These are phyloP conservation scores for Ellobius talpinus DNA, from an alignment of 2,113 vertebrate genomes.

Conservation along the genomic window DNA sequence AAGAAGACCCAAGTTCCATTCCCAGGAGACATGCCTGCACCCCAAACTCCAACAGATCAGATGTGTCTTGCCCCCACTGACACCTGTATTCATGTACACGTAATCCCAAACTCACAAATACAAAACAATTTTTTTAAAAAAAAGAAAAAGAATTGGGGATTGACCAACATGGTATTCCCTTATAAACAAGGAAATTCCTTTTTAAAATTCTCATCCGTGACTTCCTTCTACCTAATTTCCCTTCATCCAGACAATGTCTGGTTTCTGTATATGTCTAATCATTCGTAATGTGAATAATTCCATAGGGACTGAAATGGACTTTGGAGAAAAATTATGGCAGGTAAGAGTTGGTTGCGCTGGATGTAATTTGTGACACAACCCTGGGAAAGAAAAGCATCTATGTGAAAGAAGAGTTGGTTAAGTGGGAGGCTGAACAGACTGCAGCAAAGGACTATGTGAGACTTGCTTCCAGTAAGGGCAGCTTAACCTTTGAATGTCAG, in stretches of 20 bases:
- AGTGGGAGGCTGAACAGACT: background rate
- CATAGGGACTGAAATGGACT: background rate
- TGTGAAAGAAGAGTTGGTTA: background rate
- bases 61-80: background rate
- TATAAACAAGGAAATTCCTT: constrained; percentile 35
- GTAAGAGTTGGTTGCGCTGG: background rate
- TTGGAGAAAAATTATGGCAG: background rate
- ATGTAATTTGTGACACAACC: background rate
- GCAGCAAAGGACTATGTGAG: background rate
- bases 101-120: background rate
- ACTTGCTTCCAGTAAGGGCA: background rate
- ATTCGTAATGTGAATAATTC: background rate
- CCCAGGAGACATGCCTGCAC: background rate
- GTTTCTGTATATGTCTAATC: constrained; percentile 12
- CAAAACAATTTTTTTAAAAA: background rate
- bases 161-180: constrained; percentile 17
- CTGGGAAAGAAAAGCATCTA: background rate
- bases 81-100: background rate
- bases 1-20: background rate
- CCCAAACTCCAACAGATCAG: background rate
- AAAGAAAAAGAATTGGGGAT: constrained; percentile 3
- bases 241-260: background rate
- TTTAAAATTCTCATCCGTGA: background rate
- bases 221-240: constrained; percentile 59
- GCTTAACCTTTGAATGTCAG: background rate